Percentiles rank a stretch among this genome's conserved stretches.
Conservation (phyloP, 2,888 invertebrate species). For the Hoplodrina blanda region DNA sequence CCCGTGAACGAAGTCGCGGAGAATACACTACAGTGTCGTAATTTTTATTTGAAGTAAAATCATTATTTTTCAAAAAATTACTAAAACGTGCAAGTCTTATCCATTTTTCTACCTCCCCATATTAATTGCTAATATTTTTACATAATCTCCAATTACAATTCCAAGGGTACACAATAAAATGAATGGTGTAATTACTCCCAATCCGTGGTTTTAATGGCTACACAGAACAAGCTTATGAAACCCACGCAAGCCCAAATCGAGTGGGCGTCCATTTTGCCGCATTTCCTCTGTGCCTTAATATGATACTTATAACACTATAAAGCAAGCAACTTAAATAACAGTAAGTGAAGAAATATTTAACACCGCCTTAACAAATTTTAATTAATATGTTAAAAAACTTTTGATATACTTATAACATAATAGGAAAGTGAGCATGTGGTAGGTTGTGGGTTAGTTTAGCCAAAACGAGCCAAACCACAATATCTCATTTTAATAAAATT, state of each 20-base stretch:
- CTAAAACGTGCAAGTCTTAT: background rate
- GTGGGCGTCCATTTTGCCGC: conserved; percentile 27
- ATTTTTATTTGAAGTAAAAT: no score
- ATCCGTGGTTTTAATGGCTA: conserved; percentile 37
- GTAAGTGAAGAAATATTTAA: background rate
- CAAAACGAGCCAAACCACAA: no score
- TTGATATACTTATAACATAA: no score
- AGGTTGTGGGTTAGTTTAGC: no score
- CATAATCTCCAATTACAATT: conserved; percentile 30
- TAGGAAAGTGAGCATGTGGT: no score
- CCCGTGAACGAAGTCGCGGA: no score
- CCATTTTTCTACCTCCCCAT: conserved; percentile 3
- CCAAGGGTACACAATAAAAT: conserved; percentile 35
- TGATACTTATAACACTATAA: conserved; percentile 25
- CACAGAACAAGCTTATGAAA: conserved; percentile 14
- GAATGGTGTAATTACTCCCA: conserved; percentile 32
- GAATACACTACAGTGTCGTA: no score
- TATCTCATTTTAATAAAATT: no score
- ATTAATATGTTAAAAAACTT: no score
- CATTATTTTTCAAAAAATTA: no score
- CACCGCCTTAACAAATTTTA: background rate
- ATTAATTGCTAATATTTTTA: conserved; percentile 18
- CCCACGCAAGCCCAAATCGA: conserved; percentile 39
- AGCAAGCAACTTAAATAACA: conserved; percentile 19
- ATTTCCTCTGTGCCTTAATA: conserved; percentile 26